Conservation (phyloP, 2,888 invertebrate species). For the Dastarcus helophoroides region DNA sequence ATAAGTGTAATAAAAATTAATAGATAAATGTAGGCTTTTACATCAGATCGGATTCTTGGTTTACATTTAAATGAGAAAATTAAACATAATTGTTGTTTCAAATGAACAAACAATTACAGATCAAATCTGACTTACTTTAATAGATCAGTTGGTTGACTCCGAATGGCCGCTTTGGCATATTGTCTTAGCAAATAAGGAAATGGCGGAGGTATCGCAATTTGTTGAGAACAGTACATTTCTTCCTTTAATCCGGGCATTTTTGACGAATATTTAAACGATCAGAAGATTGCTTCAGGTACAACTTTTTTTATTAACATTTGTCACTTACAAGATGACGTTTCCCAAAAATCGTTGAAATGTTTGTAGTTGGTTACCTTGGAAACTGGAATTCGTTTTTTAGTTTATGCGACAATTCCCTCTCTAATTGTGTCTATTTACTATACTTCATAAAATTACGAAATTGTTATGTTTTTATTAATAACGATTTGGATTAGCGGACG, state of each 20-base stretch:
- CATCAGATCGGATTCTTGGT: not conserved
- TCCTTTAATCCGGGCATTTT: slow-evolving; percentile 53
- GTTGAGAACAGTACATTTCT: slow-evolving; percentile 69
- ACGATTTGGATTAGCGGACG: too few relatives aligned
- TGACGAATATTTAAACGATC: too few relatives aligned
- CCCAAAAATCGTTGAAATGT: too few relatives aligned
- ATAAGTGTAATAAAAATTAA: too few relatives aligned
- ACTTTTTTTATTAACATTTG: not conserved
- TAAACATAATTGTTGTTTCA: too few relatives aligned
- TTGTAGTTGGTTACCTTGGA: too few relatives aligned
- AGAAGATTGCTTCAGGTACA: not conserved
- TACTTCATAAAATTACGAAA: too few relatives aligned
- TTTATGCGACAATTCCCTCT: too few relatives aligned
- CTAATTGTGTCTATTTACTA: too few relatives aligned
- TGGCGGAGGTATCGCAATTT: slow-evolving; percentile 72
- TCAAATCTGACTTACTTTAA: slow-evolving; percentile 37
- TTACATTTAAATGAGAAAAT: not conserved
- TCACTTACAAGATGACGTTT: too few relatives aligned
- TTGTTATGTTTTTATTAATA: too few relatives aligned
- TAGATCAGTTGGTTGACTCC: slow-evolving; percentile 80
- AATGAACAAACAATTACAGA: not conserved
- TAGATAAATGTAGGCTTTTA: not conserved
- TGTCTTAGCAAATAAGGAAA: slow-evolving; percentile 74
- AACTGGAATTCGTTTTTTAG: too few relatives aligned
- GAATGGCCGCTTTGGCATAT: slow-evolving; percentile 83